Evolutionary conservation across 2,113 vertebrate species (phyloP), one percentile per base, ranked within the genome.

Genomic region (Neolamprologus fasciatus): DNA sequence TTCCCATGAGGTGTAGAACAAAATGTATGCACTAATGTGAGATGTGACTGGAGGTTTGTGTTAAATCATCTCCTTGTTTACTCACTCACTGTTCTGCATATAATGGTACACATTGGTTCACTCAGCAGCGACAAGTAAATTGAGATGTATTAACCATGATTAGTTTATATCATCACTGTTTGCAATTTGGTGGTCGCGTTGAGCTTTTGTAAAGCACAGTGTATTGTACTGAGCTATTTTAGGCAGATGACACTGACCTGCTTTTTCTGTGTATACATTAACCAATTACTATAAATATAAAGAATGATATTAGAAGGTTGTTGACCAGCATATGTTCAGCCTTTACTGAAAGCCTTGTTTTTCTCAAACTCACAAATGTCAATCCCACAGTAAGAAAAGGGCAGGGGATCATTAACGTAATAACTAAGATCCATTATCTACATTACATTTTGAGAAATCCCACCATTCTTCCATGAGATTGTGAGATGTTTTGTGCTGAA

Each of bases 131-230:
- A 47, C 40, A 47, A 28, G 6, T 76, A 12, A 76, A 76, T 28
- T 76, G 42, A 47, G 71, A 28, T 76, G 26, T 76, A 76, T 76
- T 76, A 76, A 76, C 3, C 14, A 11, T 76, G 8, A 76, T 28
- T 76, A 31, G 23, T 28, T 47, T 5, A 76, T 76, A 76, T 50
- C 23, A 76, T 76, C 0, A 19, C 4, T 31, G 21, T 76, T 76
- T 28, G 42, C 4, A 28, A 47, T 26, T 47, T 23, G 40, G 40
- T 26, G 1, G 68, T 5, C 3, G 8, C 3, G 8, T 73, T 0
- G 40, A 10, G 40, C 68, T 26, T 28, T 73, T 47, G 68, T 5
- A 45, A 17, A 28, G 40, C 21, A 16, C 23, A 10, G 21, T 73
- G 21, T 45, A 26, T 28, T 73, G 14, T 40, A 17, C 21, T 73